phyloP scores from a whole-genome alignment of 2,888 invertebrate genomes.

The Tachystola acroxantha region DNA sequence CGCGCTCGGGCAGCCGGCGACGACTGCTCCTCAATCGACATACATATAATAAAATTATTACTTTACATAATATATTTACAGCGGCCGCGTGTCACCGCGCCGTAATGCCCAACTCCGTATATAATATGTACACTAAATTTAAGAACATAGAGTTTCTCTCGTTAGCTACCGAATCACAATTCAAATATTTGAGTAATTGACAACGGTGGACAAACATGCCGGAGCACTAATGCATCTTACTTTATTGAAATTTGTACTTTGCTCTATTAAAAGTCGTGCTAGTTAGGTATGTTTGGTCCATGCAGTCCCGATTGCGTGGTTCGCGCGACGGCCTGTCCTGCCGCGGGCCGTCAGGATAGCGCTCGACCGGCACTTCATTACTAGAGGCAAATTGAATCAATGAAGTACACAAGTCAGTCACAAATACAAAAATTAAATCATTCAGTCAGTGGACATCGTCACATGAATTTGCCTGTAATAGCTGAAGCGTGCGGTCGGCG shows the following conservation, averaged over 20 bases:
- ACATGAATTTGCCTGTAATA: constrained; percentile 7
- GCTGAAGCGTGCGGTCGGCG: background rate
- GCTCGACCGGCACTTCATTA: background rate
- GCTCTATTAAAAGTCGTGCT: constrained; percentile 65
- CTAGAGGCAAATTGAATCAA: constrained; percentile 9
- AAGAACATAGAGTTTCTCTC: constrained; percentile 76
- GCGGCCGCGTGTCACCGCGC: constrained; percentile 58
- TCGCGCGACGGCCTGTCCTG: constrained; percentile 16
- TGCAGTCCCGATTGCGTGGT: constrained; percentile 54
- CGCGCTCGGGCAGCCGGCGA: constrained; percentile 19
- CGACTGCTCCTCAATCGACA: constrained; percentile 38
- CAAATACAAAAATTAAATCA: constrained; percentile 3
- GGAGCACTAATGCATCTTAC: constrained; percentile 69
- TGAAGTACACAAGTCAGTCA: constrained; percentile 10
- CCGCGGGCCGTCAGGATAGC: constrained; percentile 1
- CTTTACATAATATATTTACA: constrained; percentile 75
- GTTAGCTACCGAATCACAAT: constrained; percentile 79
- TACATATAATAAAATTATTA: constrained; percentile 68
- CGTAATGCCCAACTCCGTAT: constrained; percentile 76
- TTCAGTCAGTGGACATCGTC: constrained; percentile 11
- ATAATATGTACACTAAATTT: constrained; percentile 75
- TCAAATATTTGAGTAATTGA: constrained; percentile 77
- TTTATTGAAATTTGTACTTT: constrained; percentile 76
- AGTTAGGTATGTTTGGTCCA: constrained; percentile 72
- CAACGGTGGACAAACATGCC: constrained; percentile 76